Evolutionary conservation across 2,113 vertebrate genomes (phyloP).

Genomic region (Mesitornis unicolor): DNA sequence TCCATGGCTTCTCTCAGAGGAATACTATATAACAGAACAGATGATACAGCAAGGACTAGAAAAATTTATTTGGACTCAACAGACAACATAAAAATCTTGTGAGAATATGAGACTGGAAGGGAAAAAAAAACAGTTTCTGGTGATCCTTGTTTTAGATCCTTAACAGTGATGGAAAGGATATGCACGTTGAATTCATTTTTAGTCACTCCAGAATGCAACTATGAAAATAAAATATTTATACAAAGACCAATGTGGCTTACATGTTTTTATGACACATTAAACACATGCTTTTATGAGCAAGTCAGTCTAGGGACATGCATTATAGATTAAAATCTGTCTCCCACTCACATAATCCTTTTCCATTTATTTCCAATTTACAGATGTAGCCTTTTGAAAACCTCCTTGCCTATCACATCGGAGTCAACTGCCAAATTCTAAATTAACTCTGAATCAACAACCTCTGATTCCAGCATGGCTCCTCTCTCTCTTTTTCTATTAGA

Average conservation of each 20-base stretch:
- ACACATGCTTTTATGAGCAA: conserved; percentile 7
- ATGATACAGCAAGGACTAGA: neutral
- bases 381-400: conserved; percentile 29
- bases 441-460: neutral
- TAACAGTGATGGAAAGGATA: neutral
- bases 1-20: neutral
- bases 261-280: conserved; percentile 48
- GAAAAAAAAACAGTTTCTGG: neutral
- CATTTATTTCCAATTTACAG: conserved; percentile 36
- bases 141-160: neutral
- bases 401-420: neutral
- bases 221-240: conserved; percentile 33
- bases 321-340: conserved; percentile 11
- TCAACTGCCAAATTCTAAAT: conserved; percentile 12
- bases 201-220: neutral
- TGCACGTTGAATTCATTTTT: neutral
- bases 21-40: neutral
- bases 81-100: neutral
- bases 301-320: neutral
- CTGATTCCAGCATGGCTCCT: neutral
- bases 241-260: neutral
- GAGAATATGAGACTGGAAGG: neutral
- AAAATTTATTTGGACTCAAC: neutral
- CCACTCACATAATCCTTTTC: conserved; percentile 24
- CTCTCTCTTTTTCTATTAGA: neutral